Conservation (phyloP, 1,140 invertebrate genomes). For the Platyura marginata region DNA sequence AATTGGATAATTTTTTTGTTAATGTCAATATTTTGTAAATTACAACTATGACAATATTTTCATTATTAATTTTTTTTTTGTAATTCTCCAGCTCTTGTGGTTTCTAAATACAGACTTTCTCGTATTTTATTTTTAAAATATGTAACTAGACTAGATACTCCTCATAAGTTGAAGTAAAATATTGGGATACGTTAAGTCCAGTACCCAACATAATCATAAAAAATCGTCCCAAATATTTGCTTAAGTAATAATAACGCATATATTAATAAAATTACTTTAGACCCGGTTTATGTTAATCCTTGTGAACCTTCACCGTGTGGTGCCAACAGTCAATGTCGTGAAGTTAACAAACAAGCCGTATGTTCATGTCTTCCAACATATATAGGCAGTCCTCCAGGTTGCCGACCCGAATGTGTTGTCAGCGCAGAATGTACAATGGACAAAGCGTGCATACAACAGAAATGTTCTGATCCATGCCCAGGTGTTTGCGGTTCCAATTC, state of each 20-base stretch:
- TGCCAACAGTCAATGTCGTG: conserved; percentile 65
- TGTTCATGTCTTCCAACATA: conserved; percentile 61
- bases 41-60: conserved; percentile 43
- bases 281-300: background rate
- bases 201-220: conserved; percentile 34
- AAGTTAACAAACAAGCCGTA: conserved; percentile 53
- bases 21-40: conserved; percentile 36
- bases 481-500: conserved; percentile 59
- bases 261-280: conserved; percentile 16
- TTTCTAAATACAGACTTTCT: too few species aligned
- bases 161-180: conserved; percentile 44
- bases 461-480: conserved; percentile 57
- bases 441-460: conserved; percentile 60
- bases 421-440: conserved; percentile 54
- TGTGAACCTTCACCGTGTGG: conserved; percentile 69
- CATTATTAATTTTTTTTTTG: conserved; percentile 50
- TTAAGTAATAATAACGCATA: conserved; percentile 18
- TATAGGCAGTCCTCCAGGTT: conserved; percentile 49
- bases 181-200: conserved; percentile 47
- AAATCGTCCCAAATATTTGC: conserved; percentile 26
- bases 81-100: conserved; percentile 44
- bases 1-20: conserved; percentile 34
- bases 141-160: too few species aligned
- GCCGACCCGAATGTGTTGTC: conserved; percentile 53
- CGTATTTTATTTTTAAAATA: too few species aligned